These are phyloP conservation scores for Onychorhynchus coronatus DNA, from an alignment of 2,113 vertebrate genomes.

Conservation along the genomic window DNA sequence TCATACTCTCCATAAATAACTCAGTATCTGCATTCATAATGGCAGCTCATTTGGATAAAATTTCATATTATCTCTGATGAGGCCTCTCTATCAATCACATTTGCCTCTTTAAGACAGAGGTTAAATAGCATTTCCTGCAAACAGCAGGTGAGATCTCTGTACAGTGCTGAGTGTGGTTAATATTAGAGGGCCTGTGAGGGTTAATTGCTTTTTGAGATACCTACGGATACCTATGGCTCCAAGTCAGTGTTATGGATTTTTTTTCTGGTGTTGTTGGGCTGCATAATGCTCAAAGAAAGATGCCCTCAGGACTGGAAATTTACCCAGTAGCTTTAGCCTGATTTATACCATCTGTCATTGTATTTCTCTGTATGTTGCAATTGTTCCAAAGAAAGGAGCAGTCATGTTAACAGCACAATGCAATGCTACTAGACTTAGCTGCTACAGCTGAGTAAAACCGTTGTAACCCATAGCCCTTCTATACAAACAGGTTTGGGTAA, in stretches of 20 bases:
- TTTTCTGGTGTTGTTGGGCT: not conserved
- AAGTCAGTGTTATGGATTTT: not conserved
- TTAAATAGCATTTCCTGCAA: not conserved
- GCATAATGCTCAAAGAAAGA: not conserved
- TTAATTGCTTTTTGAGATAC: not conserved
- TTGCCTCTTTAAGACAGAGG: not conserved
- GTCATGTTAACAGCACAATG: accelerated
- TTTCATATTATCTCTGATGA: not conserved
- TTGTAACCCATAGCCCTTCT: not conserved
- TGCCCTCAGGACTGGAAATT: not conserved
- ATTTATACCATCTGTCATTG: not conserved
- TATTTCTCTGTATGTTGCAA: not conserved
- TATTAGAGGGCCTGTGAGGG: not conserved
- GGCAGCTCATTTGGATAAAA: not conserved
- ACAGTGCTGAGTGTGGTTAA: not conserved
- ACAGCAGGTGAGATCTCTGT: not conserved
- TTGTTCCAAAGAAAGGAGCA: not conserved
- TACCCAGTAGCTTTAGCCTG: not conserved
- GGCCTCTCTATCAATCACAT: not conserved
- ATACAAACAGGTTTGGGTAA: not conserved
- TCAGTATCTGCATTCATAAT: not conserved
- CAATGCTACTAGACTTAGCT: not conserved
- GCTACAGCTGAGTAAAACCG: not conserved
- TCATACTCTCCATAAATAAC: not conserved
- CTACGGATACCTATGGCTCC: not conserved